Percentiles rank a stretch among this genome's conserved stretches.
phyloP scores from a whole-genome alignment of 2,113 vertebrate genomes.

The Herpetotheres cachinnans region DNA sequence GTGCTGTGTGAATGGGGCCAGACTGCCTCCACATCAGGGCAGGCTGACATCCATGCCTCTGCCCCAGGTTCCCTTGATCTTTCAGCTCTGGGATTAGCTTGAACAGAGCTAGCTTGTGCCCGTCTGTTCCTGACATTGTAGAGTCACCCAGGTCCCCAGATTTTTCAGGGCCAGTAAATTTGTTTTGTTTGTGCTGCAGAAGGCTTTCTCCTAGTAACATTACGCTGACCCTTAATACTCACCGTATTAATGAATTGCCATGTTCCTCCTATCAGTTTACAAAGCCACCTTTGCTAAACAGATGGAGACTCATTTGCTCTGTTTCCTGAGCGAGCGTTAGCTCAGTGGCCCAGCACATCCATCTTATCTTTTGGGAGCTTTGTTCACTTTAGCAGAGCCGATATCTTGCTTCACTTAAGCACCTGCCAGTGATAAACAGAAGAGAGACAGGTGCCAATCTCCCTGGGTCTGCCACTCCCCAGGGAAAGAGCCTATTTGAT shows the following conservation, averaged over 20 bases:
- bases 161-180: neutral
- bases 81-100: neutral
- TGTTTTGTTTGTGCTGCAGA: neutral
- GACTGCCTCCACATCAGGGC: neutral
- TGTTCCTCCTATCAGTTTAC: neutral
- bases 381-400: constrained; percentile 13
- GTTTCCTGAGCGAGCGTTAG: constrained; percentile 50
- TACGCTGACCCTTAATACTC: neutral
- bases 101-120: neutral
- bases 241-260: neutral
- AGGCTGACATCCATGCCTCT: neutral
- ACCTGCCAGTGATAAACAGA: constrained; percentile 66
- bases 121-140: neutral
- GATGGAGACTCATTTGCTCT: neutral
- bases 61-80: neutral
- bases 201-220: neutral
- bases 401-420: constrained; percentile 50
- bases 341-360: constrained; percentile 59
- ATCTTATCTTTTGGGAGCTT: constrained; percentile 64
- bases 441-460: constrained; percentile 51
- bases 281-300: constrained; percentile 35
- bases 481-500: neutral
- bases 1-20: neutral
- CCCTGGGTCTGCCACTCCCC: neutral
- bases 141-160: neutral